Conservation (phyloP, 2,888 invertebrate species). For the Anarsia innoxiella region DNA sequence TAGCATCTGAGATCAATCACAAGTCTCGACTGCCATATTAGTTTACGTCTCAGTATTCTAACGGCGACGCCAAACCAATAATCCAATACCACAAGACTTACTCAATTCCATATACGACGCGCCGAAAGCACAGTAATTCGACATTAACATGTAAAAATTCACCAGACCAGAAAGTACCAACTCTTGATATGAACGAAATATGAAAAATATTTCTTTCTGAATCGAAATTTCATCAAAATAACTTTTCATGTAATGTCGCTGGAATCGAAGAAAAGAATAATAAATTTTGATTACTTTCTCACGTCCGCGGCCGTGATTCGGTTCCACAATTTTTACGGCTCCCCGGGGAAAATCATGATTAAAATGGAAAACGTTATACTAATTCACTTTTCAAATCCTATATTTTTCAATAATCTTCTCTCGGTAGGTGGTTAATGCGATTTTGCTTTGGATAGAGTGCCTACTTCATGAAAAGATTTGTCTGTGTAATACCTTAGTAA, state of each 20-base stretch:
- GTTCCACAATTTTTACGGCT: slow-evolving; percentile 57
- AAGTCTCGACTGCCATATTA: not conserved
- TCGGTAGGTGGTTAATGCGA: not conserved
- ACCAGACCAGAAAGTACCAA: not conserved
- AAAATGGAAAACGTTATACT: slow-evolving; percentile 50
- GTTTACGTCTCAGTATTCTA: not conserved
- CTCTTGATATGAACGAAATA: slow-evolving; percentile 17
- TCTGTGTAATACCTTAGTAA: too few species aligned
- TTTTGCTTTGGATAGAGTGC: not conserved
- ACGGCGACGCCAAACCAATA: too few species aligned
- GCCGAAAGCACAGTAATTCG: not conserved
- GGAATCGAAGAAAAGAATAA: slow-evolving; percentile 60
- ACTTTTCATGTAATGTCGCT: slow-evolving; percentile 46
- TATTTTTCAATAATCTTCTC: slow-evolving; percentile 1
- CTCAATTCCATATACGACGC: too few species aligned
- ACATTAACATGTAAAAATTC: not conserved
- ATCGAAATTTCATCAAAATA: slow-evolving; percentile 43
- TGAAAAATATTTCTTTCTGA: slow-evolving; percentile 28
- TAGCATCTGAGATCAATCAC: not conserved
- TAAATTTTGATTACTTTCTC: slow-evolving; percentile 71
- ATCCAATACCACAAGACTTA: too few species aligned
- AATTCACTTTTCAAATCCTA: slow-evolving; percentile 13
- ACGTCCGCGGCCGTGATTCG: slow-evolving; percentile 67
- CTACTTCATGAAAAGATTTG: too few species aligned
- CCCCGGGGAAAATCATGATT: slow-evolving; percentile 52